A percentile compares a stretch with the other conserved stretches of the same genome.
These are phyloP conservation scores for Metallyticus violacea DNA, from an alignment of 2,888 invertebrate species.

Conservation along the genomic window DNA sequence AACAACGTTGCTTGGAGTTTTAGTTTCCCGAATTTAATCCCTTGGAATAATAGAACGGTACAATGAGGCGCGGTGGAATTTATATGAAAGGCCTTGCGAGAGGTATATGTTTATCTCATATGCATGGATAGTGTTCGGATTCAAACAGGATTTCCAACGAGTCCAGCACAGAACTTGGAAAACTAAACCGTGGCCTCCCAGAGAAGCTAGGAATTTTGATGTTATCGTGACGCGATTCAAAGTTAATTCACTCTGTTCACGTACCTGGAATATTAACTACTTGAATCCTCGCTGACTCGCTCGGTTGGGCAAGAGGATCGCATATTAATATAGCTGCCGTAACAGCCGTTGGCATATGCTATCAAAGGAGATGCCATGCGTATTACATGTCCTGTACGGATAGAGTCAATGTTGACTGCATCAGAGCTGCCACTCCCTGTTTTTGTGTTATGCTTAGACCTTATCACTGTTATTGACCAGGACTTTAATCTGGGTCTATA, in stretches of 20 bases:
- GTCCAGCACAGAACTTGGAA: background rate
- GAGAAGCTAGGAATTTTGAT: background rate
- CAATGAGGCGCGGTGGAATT: background rate
- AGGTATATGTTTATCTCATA: background rate
- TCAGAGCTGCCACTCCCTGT: too few species aligned
- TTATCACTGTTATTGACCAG: background rate
- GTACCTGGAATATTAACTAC: conserved; percentile 11
- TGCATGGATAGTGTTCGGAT: background rate
- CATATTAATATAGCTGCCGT: background rate
- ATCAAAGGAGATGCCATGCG: background rate
- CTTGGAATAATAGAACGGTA: too few species aligned
- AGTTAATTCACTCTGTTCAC: background rate
- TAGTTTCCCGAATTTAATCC: too few species aligned
- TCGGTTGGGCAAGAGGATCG: background rate
- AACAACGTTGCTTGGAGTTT: too few species aligned
- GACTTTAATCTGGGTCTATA: too few species aligned
- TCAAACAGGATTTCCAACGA: background rate
- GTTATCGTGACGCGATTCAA: background rate
- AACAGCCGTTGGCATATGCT: background rate
- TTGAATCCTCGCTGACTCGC: background rate
- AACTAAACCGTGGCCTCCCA: background rate
- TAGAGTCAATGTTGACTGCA: too few species aligned
- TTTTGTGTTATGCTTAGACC: too few species aligned
- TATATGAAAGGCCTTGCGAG: background rate
- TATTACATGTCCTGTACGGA: too few species aligned